These are phyloP conservation scores for Tupiocoris notatus DNA, from an alignment of 2,888 invertebrate genomes.

Conservation along the genomic window DNA sequence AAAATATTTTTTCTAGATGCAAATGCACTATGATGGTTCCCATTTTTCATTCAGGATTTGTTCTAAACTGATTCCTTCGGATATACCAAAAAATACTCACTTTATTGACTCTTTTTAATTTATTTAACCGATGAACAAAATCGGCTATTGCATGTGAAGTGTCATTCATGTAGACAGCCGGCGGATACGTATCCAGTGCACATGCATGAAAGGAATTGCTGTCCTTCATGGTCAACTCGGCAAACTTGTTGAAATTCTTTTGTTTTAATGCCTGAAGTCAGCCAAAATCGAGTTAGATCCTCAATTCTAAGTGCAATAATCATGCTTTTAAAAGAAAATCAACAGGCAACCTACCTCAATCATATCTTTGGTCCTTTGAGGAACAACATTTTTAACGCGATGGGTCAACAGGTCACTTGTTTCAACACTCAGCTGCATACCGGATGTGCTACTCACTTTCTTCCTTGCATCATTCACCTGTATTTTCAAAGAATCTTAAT, in stretches of 20 bases:
- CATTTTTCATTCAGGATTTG: no score
- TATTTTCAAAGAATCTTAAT: no score
- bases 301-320: not conserved
- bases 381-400: constrained; percentile 71
- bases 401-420: constrained; percentile 81
- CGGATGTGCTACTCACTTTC: constrained; percentile 79
- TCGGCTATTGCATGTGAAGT: constrained; percentile 76
- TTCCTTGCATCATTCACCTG: constrained; percentile 66
- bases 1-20: no score
- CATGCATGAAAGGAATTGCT: constrained; percentile 96
- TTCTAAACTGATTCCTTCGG: no score
- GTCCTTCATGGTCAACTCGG: constrained; percentile 93
- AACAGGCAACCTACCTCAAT: constrained; percentile 52
- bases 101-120: constrained; percentile 62
- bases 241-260: constrained; percentile 79
- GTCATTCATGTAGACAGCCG: constrained; percentile 89
- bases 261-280: constrained; percentile 60
- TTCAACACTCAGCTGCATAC: constrained; percentile 77
- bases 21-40: no score
- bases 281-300: not conserved
- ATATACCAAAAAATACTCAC: no score
- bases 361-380: constrained; percentile 65
- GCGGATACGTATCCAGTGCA: constrained; percentile 90
- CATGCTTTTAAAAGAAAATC: not conserved
- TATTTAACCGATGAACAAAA: constrained; percentile 81